phyloP scores from a whole-genome alignment of 2,113 vertebrate genomes.

The Spizaetus ornatus region DNA sequence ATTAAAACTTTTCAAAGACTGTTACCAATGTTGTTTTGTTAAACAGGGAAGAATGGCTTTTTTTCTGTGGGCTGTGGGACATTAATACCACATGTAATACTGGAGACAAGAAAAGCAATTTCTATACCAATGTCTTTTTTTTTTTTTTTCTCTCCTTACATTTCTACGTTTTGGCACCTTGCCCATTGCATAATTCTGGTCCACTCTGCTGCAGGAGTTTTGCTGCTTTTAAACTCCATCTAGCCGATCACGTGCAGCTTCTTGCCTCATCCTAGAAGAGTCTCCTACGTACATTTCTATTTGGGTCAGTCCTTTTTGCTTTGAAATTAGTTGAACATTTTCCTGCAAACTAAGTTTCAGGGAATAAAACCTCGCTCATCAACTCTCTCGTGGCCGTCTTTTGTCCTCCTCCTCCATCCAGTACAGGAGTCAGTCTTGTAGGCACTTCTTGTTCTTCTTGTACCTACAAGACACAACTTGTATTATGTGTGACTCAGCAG shows the following conservation, averaged over 20 bases:
- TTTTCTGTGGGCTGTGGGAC: neutral
- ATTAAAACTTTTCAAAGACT: neutral
- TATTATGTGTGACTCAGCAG: neutral
- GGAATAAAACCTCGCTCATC: neutral
- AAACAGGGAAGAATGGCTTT: neutral
- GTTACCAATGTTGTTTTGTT: neutral
- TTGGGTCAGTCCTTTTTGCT: neutral
- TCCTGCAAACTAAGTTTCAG: neutral
- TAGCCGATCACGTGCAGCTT: rapidly evolving
- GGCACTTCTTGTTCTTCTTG: neutral
- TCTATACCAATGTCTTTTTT: neutral
- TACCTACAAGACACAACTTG: neutral
- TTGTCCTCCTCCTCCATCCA: neutral
- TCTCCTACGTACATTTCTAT: neutral
- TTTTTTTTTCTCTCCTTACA: too few relatives aligned
- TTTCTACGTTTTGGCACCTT: neutral
- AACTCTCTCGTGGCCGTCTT: neutral
- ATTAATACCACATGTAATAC: neutral
- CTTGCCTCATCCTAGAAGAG: neutral
- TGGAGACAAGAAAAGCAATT: neutral
- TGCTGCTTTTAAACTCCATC: neutral
- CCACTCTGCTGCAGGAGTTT: neutral
- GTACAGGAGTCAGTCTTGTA: neutral
- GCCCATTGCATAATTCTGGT: neutral
- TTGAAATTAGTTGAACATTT: neutral